phyloP scores from a whole-genome alignment of 1,140 invertebrate genomes.

The Tachypleus tridentatus region DNA sequence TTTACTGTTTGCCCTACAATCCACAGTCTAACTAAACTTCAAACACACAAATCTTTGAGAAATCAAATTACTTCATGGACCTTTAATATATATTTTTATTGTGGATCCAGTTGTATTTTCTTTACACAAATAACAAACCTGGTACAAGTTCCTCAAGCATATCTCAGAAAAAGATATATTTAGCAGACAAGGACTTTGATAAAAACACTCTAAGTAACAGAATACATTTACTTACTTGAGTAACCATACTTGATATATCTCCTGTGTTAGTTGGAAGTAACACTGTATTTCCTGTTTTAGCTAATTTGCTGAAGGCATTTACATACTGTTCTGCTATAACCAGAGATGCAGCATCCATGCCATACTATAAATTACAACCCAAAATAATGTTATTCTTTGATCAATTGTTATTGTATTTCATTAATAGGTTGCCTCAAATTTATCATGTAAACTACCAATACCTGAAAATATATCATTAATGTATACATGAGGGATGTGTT shows the following conservation, averaged over 20 bases:
- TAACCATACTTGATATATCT: constrained; percentile 40
- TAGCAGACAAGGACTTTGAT: too few species aligned
- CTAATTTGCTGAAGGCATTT: constrained; percentile 79
- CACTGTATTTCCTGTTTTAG: constrained; percentile 85
- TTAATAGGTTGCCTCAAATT: neutral
- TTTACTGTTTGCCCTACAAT: too few species aligned
- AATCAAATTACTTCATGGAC: too few species aligned
- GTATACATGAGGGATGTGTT: too few species aligned
- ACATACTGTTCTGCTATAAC: constrained; percentile 92
- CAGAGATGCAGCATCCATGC: constrained; percentile 78
- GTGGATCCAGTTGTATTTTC: too few species aligned
- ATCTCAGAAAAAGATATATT: too few species aligned
- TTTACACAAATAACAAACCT: too few species aligned
- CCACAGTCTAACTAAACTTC: too few species aligned
- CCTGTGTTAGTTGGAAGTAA: constrained; percentile 82
- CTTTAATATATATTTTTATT: too few species aligned
- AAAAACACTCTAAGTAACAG: too few species aligned
- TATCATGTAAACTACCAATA: constrained; percentile 5
- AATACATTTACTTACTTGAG: constrained; percentile 18
- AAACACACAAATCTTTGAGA: too few species aligned
- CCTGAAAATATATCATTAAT: neutral
- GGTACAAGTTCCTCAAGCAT: too few species aligned
- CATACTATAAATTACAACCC: constrained; percentile 40
- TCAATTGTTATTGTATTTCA: constrained; percentile 1
- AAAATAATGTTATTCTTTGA: constrained; percentile 1